Percentiles rank a stretch among this genome's conserved stretches.
phyloP scores from a whole-genome alignment of 2,113 vertebrate species.

The Tautogolabrus adspersus region DNA sequence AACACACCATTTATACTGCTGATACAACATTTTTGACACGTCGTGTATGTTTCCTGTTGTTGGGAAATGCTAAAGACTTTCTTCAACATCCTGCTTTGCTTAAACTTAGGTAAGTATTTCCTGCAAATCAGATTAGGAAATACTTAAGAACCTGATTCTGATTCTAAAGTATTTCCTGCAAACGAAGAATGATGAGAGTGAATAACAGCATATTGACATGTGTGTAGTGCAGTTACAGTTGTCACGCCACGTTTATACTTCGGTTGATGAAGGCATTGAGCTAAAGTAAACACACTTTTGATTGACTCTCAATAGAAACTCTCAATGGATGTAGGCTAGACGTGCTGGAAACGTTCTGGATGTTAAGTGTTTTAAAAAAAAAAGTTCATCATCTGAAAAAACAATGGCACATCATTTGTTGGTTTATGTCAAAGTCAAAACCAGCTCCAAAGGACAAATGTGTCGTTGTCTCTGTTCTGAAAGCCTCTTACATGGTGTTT shows the following conservation, averaged over 20 bases:
- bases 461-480: background rate
- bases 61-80: background rate
- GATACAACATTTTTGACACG: background rate
- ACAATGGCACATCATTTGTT: background rate
- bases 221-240: background rate
- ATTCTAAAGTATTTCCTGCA: too few species aligned
- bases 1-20: background rate
- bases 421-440: conserved; percentile 25
- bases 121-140: background rate
- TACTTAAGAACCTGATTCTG: too few species aligned
- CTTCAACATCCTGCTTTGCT: background rate
- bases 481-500: background rate
- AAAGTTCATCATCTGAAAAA: background rate
- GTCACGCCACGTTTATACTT: background rate
- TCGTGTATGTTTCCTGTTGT: background rate
- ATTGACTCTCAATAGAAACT: background rate
- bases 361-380: too few species aligned
- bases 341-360: too few species aligned
- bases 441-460: conserved; percentile 19
- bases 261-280: conserved; percentile 7
- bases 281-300: background rate
- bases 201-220: background rate
- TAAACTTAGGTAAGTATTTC: background rate
- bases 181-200: too few species aligned
- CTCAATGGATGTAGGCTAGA: background rate